Percentiles rank a stretch among this genome's conserved stretches.
Conservation (phyloP, 2,888 invertebrate genomes). For the Metellina segmentata region DNA sequence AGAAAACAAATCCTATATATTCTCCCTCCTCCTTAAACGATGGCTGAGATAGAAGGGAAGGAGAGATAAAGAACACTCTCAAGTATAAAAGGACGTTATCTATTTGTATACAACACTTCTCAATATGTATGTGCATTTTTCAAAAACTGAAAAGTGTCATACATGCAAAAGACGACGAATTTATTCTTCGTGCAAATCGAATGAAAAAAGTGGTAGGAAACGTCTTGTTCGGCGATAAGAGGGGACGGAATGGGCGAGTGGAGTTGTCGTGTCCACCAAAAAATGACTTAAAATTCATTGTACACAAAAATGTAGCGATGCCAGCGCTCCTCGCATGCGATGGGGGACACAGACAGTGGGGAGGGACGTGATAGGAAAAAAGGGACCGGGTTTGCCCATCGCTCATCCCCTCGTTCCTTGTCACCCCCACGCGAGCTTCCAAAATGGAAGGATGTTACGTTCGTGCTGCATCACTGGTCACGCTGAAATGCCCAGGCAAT, state of each 20-base stretch:
- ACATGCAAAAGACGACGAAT: constrained; percentile 76
- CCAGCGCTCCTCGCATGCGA: constrained; percentile 44
- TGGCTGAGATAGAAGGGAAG: constrained; percentile 43
- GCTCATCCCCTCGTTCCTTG: constrained; percentile 63
- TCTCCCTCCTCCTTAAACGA: constrained; percentile 46
- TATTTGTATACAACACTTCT: constrained; percentile 75
- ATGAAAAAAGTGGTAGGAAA: constrained; percentile 60
- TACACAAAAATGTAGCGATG: constrained; percentile 75
- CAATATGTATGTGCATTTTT: constrained; percentile 76
- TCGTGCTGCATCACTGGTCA: constrained; percentile 70
- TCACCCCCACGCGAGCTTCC: constrained; percentile 60
- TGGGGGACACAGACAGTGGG: not conserved
- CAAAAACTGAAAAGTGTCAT: constrained; percentile 74
- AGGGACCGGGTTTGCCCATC: constrained; percentile 56
- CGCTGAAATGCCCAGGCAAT: constrained; percentile 74
- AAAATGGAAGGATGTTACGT: constrained; percentile 59
- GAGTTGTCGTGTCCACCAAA: constrained; percentile 72
- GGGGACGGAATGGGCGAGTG: constrained; percentile 34
- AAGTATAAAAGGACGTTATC: constrained; percentile 70
- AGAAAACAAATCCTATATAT: constrained; percentile 18
- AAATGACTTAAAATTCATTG: constrained; percentile 76
- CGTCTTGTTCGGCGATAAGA: constrained; percentile 69
- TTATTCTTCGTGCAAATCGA: constrained; percentile 66
- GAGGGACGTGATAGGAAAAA: constrained; percentile 49
- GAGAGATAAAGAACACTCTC: constrained; percentile 72